Evolutionary conservation across 1,140 invertebrate genomes (phyloP).

Genomic region (Fopius arisanus): DNA sequence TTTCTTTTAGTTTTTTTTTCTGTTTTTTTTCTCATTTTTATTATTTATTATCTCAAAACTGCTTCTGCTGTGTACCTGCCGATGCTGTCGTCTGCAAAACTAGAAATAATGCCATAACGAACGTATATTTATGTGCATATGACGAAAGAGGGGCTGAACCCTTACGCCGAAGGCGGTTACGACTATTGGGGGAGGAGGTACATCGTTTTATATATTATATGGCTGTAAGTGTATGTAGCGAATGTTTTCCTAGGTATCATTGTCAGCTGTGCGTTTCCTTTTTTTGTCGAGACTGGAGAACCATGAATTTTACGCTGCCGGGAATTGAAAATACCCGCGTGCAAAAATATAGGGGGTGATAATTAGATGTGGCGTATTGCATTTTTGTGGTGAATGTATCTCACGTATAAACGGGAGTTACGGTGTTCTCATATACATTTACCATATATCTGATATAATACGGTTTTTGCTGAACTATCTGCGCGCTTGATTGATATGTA

Average conservation of each 20-base stretch:
- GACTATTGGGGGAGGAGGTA: neutral
- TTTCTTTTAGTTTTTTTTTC: neutral
- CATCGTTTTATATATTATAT: neutral
- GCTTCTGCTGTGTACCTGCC: conserved; percentile 41
- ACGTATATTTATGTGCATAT: neutral
- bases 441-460: no score
- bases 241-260: neutral
- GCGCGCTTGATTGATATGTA: no score
- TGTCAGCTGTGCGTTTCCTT: neutral
- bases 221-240: neutral
- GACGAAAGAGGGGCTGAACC: neutral
- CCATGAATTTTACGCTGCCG: no score
- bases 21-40: no score
- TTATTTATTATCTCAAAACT: conserved; percentile 19
- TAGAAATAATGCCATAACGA: neutral
- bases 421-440: no score
- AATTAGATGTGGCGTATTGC: no score
- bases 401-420: no score
- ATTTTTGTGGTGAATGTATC: no score
- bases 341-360: no score
- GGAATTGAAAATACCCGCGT: no score
- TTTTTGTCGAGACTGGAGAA: no score
- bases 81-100: neutral
- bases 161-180: neutral
- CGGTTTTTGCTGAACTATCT: no score